Evolutionary conservation across 2,888 invertebrate species (phyloP), one percentile per base, ranked within the genome.

Genomic region (Morinoia aosen): DNA sequence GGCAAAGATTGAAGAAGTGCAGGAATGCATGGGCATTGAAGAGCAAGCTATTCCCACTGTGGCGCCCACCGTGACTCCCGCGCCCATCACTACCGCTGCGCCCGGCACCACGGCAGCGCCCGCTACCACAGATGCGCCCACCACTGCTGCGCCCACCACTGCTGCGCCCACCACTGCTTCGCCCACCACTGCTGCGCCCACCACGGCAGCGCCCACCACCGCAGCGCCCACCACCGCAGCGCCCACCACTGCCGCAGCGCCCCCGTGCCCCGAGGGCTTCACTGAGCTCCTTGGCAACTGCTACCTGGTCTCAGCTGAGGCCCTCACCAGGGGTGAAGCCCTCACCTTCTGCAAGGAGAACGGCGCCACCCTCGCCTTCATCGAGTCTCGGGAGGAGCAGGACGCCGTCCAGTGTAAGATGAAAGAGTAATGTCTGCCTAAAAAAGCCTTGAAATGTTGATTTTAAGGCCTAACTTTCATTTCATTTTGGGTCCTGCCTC

Each of bases 231-330:
- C 90, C 8, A 91, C 91, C 39, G 40, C 91, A 14, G 39, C 39
- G 48, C 40, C 48, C 40, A 93, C 93, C 11, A 58, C 93, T 19
- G 7, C 93, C 33, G 93, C 93, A 57, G 57, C 93, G 5, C 93
- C 93, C 12, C 5, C 58, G 8, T 93, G 93, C 93, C 93, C 93
- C 25, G 58, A 93, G 93, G 93, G 93, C 93, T 93, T 93, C 93
- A 57, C 57, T 33, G n/a, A 33, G 57, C 93, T 93, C 25, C 57
- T 93, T 25, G 58, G 58, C 57, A 57, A 57, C 19, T 93, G 93
- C 58, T 93, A 93, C 58, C 33, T 93, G 57, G 93, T 93, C n/a
- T 93, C 93, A n/a, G n/a, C 93, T 4, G 56, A 56, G 7, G 40
- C 57, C 10, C n/a, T 57, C 57, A 57, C 19, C 57, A 93, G 93